Conservation (phyloP, 2,888 invertebrate species). For the Prosapia bicincta region DNA sequence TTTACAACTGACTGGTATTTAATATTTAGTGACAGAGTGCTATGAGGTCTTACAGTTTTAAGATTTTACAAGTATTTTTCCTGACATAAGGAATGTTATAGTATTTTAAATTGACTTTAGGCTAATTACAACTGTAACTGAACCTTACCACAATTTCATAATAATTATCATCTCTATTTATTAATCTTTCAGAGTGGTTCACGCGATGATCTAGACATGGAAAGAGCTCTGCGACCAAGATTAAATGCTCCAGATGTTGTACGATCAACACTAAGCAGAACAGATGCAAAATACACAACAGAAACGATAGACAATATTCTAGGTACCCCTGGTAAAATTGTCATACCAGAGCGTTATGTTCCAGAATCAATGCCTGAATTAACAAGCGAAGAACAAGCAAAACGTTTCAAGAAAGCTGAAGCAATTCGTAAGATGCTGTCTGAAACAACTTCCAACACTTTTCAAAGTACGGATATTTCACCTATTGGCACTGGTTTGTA, state of each 20-base stretch:
- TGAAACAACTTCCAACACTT: constrained; percentile 49
- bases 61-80: too few species aligned
- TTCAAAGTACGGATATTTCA: not conserved
- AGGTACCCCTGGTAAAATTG: constrained; percentile 84
- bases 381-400: constrained; percentile 79
- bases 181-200: constrained; percentile 46
- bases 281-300: constrained; percentile 62
- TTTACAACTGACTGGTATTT: too few species aligned
- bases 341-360: constrained; percentile 88
- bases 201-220: constrained; percentile 84
- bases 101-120: too few species aligned
- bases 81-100: too few species aligned
- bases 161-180: too few species aligned
- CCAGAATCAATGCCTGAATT: constrained; percentile 85
- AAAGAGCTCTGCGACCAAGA: constrained; percentile 70
- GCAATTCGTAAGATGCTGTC: constrained; percentile 89
- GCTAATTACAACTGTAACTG: too few species aligned
- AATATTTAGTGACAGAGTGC: too few species aligned
- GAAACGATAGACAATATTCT: constrained; percentile 83
- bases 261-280: constrained; percentile 66
- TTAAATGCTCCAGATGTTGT: constrained; percentile 84
- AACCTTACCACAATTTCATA: too few species aligned
- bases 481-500: not conserved
- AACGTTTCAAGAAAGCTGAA: constrained; percentile 82
- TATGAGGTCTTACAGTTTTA: too few species aligned